Conservation (phyloP, 64 coral and sea anemone species). For the Dendronephthya gigantea region DNA sequence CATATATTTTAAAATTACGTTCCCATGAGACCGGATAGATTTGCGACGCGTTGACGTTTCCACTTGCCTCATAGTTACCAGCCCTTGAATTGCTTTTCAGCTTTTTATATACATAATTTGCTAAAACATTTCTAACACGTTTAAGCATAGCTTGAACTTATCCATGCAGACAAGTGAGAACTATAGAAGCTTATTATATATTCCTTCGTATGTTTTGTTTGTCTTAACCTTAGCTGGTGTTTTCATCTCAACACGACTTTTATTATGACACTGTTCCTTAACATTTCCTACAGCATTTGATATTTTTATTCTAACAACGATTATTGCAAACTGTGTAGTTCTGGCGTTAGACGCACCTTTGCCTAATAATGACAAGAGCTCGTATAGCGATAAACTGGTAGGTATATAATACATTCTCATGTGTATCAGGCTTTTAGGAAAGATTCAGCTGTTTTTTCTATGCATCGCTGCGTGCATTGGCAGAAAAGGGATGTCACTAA, state of each 20-base stretch:
- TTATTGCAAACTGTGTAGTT: conserved; percentile 85
- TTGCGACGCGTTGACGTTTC: no score
- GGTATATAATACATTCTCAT: background rate
- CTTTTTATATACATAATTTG: no score
- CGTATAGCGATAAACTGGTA: conserved; percentile 58
- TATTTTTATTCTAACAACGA: conserved; percentile 80
- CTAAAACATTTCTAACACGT: no score
- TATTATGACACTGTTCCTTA: conserved; percentile 36
- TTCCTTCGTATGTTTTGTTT: background rate
- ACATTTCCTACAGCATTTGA: conserved; percentile 71
- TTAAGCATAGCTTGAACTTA: no score
- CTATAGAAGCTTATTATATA: background rate
- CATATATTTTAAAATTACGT: background rate
- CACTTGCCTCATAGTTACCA: no score
- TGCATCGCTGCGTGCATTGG: background rate
- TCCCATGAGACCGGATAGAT: no score
- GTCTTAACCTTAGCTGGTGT: background rate
- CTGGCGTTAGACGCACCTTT: conserved; percentile 71
- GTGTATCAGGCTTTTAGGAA: background rate
- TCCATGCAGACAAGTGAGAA: no score
- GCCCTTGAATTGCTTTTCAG: no score
- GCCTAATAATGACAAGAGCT: conserved; percentile 59
- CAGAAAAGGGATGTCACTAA: no score
- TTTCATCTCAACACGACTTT: background rate
- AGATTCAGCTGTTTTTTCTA: no score